phyloP scores from a whole-genome alignment of 1,140 invertebrate genomes.

The Trigoniulus corallinus region DNA sequence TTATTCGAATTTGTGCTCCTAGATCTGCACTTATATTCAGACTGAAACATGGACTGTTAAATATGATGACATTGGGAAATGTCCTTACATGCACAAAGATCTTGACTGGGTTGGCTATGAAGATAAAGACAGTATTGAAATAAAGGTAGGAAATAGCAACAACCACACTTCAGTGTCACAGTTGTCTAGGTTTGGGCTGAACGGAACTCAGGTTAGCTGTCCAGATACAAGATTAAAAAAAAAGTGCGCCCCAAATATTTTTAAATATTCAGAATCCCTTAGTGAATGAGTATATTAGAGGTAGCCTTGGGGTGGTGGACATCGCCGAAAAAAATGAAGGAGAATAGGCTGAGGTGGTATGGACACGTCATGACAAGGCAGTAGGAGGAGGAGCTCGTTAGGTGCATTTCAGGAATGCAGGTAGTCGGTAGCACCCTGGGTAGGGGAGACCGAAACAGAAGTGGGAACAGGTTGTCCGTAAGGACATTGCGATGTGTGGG shows the following conservation, averaged over 20 bases:
- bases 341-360: too few species aligned
- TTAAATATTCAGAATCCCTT: too few species aligned
- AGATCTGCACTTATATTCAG: constrained; percentile 59
- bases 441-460: too few species aligned
- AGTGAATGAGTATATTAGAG: too few species aligned
- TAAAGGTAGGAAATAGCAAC: constrained; percentile 78
- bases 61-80: constrained; percentile 62
- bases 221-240: not conserved
- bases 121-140: constrained; percentile 53
- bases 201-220: not conserved
- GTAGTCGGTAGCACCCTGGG: too few species aligned
- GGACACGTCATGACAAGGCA: not conserved
- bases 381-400: not conserved
- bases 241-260: too few species aligned
- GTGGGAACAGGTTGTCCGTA: too few species aligned
- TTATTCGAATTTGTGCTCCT: constrained; percentile 5
- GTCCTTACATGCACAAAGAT: constrained; percentile 70
- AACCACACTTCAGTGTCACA: constrained; percentile 41
- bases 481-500: too few species aligned
- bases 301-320: too few species aligned
- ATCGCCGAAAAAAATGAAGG: too few species aligned
- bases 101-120: constrained; percentile 86
- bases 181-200: too few species aligned
- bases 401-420: too few species aligned
- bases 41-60: constrained; percentile 55